Conservation (phyloP, 2,888 invertebrate species). For the Scrobipalpa costella region DNA sequence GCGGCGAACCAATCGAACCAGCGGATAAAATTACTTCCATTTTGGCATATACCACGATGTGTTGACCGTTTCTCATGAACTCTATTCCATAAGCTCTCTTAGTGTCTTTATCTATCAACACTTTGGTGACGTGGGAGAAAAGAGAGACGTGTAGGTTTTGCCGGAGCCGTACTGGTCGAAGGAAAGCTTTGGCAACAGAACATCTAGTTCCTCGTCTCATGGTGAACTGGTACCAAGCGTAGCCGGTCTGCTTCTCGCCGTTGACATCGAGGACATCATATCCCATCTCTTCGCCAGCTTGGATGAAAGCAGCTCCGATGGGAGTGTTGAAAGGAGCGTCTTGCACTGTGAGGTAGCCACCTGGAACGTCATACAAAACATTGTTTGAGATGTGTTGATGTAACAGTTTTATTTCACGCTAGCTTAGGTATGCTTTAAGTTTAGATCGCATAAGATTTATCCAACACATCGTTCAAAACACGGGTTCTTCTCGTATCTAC, state of each 20-base stretch:
- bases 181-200: constrained; percentile 92
- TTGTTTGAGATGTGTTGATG: not conserved
- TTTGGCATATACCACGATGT: constrained; percentile 84
- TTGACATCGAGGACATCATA: constrained; percentile 93
- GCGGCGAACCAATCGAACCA: constrained; percentile 95
- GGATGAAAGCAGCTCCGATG: constrained; percentile 90
- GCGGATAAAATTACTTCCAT: constrained; percentile 92
- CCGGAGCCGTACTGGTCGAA: constrained; percentile 88
- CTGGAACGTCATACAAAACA: constrained; percentile 62
- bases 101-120: constrained; percentile 86
- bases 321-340: constrained; percentile 91
- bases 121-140: constrained; percentile 89
- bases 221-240: constrained; percentile 93
- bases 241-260: constrained; percentile 92
- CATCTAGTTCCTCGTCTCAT: constrained; percentile 92
- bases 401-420: constrained; percentile 12
- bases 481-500: constrained; percentile 5
- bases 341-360: constrained; percentile 89
- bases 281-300: constrained; percentile 96
- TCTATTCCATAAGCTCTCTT: constrained; percentile 90
- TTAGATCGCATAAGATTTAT: not conserved
- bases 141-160: constrained; percentile 91
- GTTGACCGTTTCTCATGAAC: constrained; percentile 84
- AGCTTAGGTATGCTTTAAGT: constrained; percentile 2
- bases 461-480: not conserved